Evolutionary conservation across 92 coral and sea anemone species (phyloP).

Genomic region (Paramuricea clavata): DNA sequence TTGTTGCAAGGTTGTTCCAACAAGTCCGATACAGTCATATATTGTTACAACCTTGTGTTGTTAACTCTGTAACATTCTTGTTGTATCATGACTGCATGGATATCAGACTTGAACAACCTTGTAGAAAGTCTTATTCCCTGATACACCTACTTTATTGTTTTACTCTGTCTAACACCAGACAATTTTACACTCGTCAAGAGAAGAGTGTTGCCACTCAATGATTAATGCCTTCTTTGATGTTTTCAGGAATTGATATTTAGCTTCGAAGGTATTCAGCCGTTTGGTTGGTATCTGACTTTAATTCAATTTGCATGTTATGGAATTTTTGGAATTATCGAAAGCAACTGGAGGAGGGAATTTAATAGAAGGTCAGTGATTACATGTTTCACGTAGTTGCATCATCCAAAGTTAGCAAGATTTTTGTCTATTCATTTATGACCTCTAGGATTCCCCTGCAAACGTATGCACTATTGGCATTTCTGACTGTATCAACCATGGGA

Average conservation of each 20-base stretch:
- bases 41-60: too few species aligned
- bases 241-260: conserved; percentile 95
- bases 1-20: too few species aligned
- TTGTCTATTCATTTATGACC: too few species aligned
- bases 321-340: conserved; percentile 87
- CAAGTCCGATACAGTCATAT: too few species aligned
- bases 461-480: conserved; percentile 85
- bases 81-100: too few species aligned
- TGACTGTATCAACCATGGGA: conserved; percentile 98
- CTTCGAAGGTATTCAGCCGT: conserved; percentile 89
- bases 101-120: too few species aligned
- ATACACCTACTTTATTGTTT: too few species aligned
- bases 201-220: neutral
- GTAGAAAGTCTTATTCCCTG: too few species aligned
- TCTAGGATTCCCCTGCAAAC: conserved; percentile 86
- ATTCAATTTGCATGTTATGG: conserved; percentile 93
- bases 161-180: neutral
- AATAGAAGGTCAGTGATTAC: conserved; percentile 87
- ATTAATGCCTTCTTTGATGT: neutral
- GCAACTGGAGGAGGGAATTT: conserved; percentile 68
- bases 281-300: conserved; percentile 95
- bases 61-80: too few species aligned
- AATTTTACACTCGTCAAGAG: too few species aligned
- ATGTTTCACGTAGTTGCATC: too few species aligned
- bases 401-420: too few species aligned